A percentile compares a stretch with the other conserved stretches of the same genome.
Evolutionary conservation across 2,797 vertebrate genomes (phyloP).

Genomic region (Nannoperca obscura): DNA sequence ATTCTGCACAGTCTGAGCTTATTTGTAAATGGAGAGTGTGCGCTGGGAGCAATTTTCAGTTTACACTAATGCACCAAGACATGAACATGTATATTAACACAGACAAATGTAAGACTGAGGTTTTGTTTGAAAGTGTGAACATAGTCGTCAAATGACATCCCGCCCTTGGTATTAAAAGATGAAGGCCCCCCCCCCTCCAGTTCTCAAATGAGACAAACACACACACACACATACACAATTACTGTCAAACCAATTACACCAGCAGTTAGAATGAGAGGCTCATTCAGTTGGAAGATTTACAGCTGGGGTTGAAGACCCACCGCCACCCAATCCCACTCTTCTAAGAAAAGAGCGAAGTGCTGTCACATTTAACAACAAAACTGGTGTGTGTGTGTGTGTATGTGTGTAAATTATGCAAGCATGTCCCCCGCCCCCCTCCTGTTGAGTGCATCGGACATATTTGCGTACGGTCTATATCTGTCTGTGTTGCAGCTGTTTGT

Average conservation of each 20-base stretch:
- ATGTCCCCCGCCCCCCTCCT: constrained; percentile 12
- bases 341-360: constrained; percentile 31
- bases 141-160: constrained; percentile 1
- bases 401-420: constrained; percentile 22
- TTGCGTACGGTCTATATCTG: constrained; percentile 38
- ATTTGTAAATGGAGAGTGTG: constrained; percentile 46
- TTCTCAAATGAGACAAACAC: constrained; percentile 25
- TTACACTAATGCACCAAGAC: constrained; percentile 29
- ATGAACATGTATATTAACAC: constrained; percentile 5
- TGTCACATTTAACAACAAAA: constrained; percentile 34
- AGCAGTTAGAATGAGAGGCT: constrained; percentile 60
- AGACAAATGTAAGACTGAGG: constrained; percentile 1
- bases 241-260: constrained; percentile 44
- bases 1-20: constrained; percentile 42
- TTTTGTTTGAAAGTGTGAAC: constrained; percentile 7
- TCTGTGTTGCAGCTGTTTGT: constrained; percentile 60
- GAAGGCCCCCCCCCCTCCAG: not conserved
- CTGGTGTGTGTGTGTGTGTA: constrained; percentile 27
- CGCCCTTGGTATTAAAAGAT: constrained; percentile 2
- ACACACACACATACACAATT: not conserved
- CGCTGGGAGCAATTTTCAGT: constrained; percentile 38
- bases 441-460: constrained; percentile 44
- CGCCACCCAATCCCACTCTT: constrained; percentile 17
- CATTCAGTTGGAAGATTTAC: constrained; percentile 63
- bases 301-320: constrained; percentile 57